Evolutionary conservation across 2,113 vertebrate genomes (phyloP).

Genomic region (Mus musculus): GRCm39 chr4:154257001-154257500

Average conservation of each 20-base stretch:
- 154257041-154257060: not conserved
- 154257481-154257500: not conserved
- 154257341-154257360: not conserved
- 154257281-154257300: not conserved
- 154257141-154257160: not conserved
- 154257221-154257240: not conserved
- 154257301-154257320: not conserved
- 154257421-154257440: not conserved
- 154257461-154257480: not conserved
- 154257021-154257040: not conserved
- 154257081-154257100: not conserved
- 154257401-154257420: not conserved
- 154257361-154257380: not conserved
- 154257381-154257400: not conserved
- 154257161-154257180: not conserved
- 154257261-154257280: not conserved
- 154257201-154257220: not conserved
- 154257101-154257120: not conserved
- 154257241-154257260: not conserved
- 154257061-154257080: fast-evolving
- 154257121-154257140: no score
- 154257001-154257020: not conserved
- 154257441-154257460: not conserved
- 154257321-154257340: not conserved
- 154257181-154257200: fast-evolving